Percentiles rank a stretch among this genome's conserved stretches.
Conservation (phyloP, 2,113 vertebrate genomes). For the Toxotes jaculatrix region DNA sequence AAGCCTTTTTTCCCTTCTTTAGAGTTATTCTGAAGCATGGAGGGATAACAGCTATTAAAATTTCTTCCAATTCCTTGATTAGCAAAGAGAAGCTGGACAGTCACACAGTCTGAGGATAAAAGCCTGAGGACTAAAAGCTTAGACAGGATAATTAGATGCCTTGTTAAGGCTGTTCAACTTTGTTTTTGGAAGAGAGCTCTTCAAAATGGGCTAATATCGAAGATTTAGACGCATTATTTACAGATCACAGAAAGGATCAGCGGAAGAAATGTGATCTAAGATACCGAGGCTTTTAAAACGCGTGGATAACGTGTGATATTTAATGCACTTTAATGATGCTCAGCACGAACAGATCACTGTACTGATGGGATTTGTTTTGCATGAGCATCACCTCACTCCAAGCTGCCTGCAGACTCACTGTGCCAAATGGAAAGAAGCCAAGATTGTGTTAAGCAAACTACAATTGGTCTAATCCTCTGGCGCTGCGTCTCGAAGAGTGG, state of each 20-base stretch:
- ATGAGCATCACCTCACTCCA: constrained; percentile 43
- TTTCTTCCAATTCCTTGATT: constrained; percentile 61
- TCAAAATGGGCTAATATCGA: neutral
- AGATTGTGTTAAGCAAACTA: constrained; percentile 57
- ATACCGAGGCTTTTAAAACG: neutral
- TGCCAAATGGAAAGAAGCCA: constrained; percentile 63
- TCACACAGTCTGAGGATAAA: constrained; percentile 38
- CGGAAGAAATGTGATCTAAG: constrained; percentile 28
- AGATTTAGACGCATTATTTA: constrained; percentile 9
- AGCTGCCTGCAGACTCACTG: constrained; percentile 39
- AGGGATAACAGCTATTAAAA: constrained; percentile 60
- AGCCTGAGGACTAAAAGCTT: constrained; percentile 45
- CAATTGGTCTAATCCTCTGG: constrained; percentile 63
- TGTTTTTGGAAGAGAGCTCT: constrained; percentile 21
- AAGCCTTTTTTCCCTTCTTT: constrained; percentile 59
- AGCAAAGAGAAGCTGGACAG: constrained; percentile 43
- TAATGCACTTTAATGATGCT: neutral
- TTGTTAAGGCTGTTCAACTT: constrained; percentile 39
- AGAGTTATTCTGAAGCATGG: constrained; percentile 56
- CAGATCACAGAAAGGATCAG: constrained; percentile 24
- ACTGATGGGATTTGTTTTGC: constrained; percentile 35
- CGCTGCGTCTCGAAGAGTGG: constrained; percentile 40
- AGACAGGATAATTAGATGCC: constrained; percentile 57
- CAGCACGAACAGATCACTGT: constrained; percentile 13
- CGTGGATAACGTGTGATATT: constrained; percentile 7